Conservation (phyloP, 2,797 vertebrate species). For the Fistularia tabacaria region DNA sequence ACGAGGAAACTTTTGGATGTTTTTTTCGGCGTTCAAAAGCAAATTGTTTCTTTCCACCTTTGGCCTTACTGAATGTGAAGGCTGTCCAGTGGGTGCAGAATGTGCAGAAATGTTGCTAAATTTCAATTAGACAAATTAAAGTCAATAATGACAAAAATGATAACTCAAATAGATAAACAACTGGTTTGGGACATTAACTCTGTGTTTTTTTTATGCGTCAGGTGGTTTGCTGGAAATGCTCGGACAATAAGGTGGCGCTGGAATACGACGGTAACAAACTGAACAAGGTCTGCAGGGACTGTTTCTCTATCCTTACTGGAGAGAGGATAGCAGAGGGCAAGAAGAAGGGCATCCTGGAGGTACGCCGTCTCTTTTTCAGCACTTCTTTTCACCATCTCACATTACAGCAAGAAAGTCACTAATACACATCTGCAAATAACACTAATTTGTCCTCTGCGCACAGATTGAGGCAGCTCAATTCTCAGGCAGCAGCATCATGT, state of each 20-base stretch:
- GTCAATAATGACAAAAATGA: too few species aligned
- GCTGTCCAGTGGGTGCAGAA: too few species aligned
- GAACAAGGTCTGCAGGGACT: conserved; percentile 96
- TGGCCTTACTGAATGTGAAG: too few species aligned
- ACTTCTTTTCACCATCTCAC: background rate
- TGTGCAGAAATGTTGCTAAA: too few species aligned
- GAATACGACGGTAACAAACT: conserved; percentile 87
- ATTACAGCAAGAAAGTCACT: too few species aligned
- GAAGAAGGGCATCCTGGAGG: conserved; percentile 93
- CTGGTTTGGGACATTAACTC: too few species aligned
- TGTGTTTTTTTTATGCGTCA: conserved; percentile 39
- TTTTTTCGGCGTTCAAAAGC: too few species aligned
- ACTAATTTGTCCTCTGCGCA: background rate
- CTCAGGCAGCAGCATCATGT: conserved; percentile 90
- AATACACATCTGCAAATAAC: background rate
- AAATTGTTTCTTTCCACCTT: too few species aligned
- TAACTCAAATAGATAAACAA: too few species aligned
- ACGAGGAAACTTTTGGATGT: too few species aligned
- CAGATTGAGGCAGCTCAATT: conserved; percentile 96
- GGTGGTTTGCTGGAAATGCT: conserved; percentile 99
- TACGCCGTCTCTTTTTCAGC: conserved; percentile 13
- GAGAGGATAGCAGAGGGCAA: conserved; percentile 79
- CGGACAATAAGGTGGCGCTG: conserved; percentile 88
- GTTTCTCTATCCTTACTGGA: conserved; percentile 83
- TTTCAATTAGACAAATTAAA: too few species aligned